Evolutionary conservation across 1,140 invertebrate species (phyloP), one percentile per base, ranked within the genome.

Genomic region (Diorhabda elongata): DNA sequence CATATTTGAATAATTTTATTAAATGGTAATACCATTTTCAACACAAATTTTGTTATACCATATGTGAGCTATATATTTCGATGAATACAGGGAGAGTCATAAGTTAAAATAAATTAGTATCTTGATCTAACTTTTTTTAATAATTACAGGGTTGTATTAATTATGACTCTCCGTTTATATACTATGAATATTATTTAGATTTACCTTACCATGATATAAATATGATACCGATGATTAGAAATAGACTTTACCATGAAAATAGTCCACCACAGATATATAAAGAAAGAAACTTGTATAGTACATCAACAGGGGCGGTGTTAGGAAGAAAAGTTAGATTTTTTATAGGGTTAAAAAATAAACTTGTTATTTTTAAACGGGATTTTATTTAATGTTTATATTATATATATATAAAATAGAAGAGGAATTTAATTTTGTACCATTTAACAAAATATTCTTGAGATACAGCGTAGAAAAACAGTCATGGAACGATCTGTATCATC

Each of bases 341-440:
- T 56, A 41, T 4, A 8, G 42, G 59, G 7, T 45, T 45, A 47
- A 64, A 64, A 42, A 47, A 69, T 61, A 64, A 44, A 7, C 56
- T 62, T 7, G 6, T 41, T 69, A 44, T 66, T 41, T 52, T 59
- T 42, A 60, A 69, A 58, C 58, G 5, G 11, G 47, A 66, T 69
- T 68, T 67, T 61, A 58, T 68, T 64, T 9, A 45, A 64, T 64
- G 42, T 60, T 41, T 60, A 60, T 60, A 26, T 26, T 26, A 26
- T 26, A 26, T 26, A 26, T 26, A 26, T 26, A 1, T 26, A 26
- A 26, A 26, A 26, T 1, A 68, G 64, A 68, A 61, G 43, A 60
- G 47, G 59, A 64, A 69, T 45, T 58, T 4, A 60, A 59, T 69
- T 69, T 69, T 69, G 68, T 69, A 69, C 68, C 68, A 64, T 65